Base-by-base conservation (phyloP, 2,888 invertebrate species). In the Lepas anatifera region DNA sequence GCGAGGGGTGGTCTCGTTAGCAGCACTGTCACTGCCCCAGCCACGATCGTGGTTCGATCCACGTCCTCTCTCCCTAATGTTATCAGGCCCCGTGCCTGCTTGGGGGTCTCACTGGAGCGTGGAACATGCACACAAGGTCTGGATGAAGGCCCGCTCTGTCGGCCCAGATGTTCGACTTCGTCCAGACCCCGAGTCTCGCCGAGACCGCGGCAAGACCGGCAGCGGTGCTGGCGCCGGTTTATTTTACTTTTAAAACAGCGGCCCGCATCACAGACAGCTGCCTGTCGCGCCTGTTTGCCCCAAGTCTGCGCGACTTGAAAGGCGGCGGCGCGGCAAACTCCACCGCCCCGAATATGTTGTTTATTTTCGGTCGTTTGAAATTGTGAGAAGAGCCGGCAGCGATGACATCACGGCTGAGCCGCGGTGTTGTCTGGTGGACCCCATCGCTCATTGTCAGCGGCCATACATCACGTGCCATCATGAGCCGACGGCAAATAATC, bases 181-280 rank as follows among this genome's bases (percentile, higher is more conserved):
- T n/a, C 48, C n/a, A 18, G n/a, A n/a, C n/a, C 11, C 52, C 27
- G 52, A 27, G 27, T 27, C 4, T 18, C 16, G 11, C 16, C 52
- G 52, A 27, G 52, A 29, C 29, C 29, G 52, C 52, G 27, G 27
- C 25, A 29, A 29, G 29, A 18, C 22, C 13, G 32, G 18, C 58
- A 58, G 58, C 58, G 32, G 58, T 58, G 18, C 35, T 8, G 32
- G 35, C 4, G 4, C n/a, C 32, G 32, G 58, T 58, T 58, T 58
- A 58, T 58, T 58, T 58, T 58, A 22, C 58, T 58, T 58, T 58
- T 32, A 58, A 58, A 58, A 58, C 58, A 58, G 58, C 58, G 58
- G 58, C 58, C 22, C 58, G 35, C 32, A 58, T 58, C 58, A 58
- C 58, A 58, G 58, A 58, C 58, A 22, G 58, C 18, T 11, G 58